Evolutionary conservation across 1,140 invertebrate species (phyloP).

Genomic region (Agraylea sexmaculata): DNA sequence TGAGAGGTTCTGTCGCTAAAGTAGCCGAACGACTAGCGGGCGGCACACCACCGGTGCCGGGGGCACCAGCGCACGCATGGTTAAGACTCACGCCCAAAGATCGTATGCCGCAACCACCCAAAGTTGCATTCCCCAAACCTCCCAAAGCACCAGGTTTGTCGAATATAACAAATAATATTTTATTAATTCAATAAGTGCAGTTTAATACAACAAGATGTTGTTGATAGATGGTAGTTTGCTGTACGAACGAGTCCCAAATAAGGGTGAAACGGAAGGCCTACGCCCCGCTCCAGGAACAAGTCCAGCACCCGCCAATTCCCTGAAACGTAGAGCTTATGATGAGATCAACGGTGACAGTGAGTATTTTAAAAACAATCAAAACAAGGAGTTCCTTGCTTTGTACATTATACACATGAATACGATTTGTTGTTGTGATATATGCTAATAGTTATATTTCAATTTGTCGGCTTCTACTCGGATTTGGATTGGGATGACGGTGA

Average conservation of each 20-base stretch:
- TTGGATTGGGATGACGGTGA: conserved; percentile 51
- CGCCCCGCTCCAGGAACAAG: conserved; percentile 40
- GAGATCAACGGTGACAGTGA: conserved; percentile 85
- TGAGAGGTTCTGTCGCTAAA: conserved; percentile 57
- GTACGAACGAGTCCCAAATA: conserved; percentile 73
- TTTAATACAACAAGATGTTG: not conserved
- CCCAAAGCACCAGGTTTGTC: conserved; percentile 61
- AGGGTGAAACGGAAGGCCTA: conserved; percentile 54
- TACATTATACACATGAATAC: conserved; percentile 9
- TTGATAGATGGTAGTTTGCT: conserved; percentile 66
- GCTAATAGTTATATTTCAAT: conserved; percentile 28
- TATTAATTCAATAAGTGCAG: not conserved
- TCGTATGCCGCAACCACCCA: conserved; percentile 63
- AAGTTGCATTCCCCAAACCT: conserved; percentile 76
- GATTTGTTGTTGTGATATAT: conserved; percentile 4
- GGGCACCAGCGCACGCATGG: conserved; percentile 62
- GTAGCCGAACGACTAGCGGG: conserved; percentile 67
- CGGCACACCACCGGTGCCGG: conserved; percentile 40
- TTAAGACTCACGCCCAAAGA: conserved; percentile 66
- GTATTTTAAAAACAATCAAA: conserved; percentile 24
- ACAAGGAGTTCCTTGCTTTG: conserved; percentile 10
- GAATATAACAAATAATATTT: conserved; percentile 2
- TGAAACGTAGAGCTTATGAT: conserved; percentile 69
- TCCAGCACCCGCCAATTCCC: conserved; percentile 43
- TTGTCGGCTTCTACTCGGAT: conserved; percentile 47